These are phyloP conservation scores for Lasioglossum baleicum DNA, from an alignment of 1,140 invertebrate genomes.

Conservation along the genomic window DNA sequence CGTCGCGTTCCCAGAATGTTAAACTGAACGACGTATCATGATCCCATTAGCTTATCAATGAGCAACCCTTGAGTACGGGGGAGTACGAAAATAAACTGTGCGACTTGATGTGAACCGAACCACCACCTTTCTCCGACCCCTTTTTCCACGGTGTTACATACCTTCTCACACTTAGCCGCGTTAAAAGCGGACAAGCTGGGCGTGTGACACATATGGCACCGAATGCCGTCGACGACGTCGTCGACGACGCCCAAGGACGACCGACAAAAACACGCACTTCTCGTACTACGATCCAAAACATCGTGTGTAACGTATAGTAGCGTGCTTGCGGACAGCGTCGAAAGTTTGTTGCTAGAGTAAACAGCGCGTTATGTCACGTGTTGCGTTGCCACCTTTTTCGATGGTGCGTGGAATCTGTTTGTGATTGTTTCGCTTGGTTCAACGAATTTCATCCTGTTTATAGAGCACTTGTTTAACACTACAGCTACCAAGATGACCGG, in stretches of 20 bases:
- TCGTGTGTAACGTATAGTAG: slow-evolving; percentile 5
- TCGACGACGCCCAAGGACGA: slow-evolving; percentile 42
- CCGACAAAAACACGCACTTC: slow-evolving; percentile 42
- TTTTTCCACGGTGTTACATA: slow-evolving; percentile 45
- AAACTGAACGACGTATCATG: slow-evolving; percentile 63
- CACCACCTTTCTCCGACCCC: slow-evolving; percentile 60
- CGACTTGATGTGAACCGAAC: slow-evolving; percentile 60
- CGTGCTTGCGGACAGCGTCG: neutral
- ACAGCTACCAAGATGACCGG: no score
- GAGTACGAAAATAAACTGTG: slow-evolving; percentile 70
- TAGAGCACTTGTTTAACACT: no score
- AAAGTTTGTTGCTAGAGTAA: slow-evolving; percentile 47
- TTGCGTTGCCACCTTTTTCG: neutral
- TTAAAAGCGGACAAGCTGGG: slow-evolving; percentile 41
- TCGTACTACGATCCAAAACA: slow-evolving; percentile 24
- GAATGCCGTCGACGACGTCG: slow-evolving; percentile 25
- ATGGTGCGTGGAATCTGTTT: slow-evolving; percentile 6
- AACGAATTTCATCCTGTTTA: neutral
- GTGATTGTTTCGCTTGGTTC: no score
- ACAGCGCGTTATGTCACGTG: neutral
- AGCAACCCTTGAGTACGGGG: slow-evolving; percentile 64
- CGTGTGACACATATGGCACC: slow-evolving; percentile 48
- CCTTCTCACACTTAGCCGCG: slow-evolving; percentile 49
- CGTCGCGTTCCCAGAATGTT: slow-evolving; percentile 59
- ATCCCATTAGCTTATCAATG: slow-evolving; percentile 73